Percentiles rank a stretch among this genome's conserved stretches.
These are phyloP conservation scores for Crotalus helleri DNA, from an alignment of 2,113 vertebrate genomes.

Conservation along the genomic window DNA sequence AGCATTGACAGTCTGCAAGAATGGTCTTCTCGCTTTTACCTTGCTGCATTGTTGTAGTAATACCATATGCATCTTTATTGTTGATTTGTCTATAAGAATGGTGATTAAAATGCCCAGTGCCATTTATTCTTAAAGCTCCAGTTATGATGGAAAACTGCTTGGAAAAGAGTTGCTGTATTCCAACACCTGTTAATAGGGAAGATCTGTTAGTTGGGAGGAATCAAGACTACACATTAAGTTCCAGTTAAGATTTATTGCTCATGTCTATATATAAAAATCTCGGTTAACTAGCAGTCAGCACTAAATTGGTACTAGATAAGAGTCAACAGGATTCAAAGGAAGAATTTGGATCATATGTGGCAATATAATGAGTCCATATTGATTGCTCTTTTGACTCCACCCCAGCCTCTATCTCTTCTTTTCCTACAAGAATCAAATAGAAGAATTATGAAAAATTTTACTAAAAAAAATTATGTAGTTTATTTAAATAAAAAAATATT, in stretches of 20 bases:
- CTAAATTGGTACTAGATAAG: background rate
- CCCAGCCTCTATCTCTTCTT: background rate
- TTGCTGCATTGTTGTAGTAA: background rate
- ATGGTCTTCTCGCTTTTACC: background rate
- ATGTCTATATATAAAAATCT: background rate
- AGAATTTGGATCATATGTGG: background rate
- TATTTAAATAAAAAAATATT: background rate
- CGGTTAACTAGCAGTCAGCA: background rate
- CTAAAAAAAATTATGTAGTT: background rate
- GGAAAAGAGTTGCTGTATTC: background rate
- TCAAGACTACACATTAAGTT: background rate
- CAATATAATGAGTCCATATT: background rate
- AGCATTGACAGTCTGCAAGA: background rate
- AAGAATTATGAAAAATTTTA: background rate
- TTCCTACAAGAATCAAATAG: background rate
- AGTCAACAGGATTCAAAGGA: background rate
- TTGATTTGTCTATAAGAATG: background rate
- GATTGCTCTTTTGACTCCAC: background rate
- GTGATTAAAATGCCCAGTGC: background rate
- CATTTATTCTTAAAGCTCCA: background rate
- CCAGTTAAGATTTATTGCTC: background rate
- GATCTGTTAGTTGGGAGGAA: background rate
- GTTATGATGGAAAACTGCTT: background rate
- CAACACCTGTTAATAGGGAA: background rate
- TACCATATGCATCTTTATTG: background rate